A percentile compares a stretch with the other conserved stretches of the same genome.
phyloP scores from a whole-genome alignment of 1,140 invertebrate genomes.

The Hyposmocoma kahamanoa region DNA sequence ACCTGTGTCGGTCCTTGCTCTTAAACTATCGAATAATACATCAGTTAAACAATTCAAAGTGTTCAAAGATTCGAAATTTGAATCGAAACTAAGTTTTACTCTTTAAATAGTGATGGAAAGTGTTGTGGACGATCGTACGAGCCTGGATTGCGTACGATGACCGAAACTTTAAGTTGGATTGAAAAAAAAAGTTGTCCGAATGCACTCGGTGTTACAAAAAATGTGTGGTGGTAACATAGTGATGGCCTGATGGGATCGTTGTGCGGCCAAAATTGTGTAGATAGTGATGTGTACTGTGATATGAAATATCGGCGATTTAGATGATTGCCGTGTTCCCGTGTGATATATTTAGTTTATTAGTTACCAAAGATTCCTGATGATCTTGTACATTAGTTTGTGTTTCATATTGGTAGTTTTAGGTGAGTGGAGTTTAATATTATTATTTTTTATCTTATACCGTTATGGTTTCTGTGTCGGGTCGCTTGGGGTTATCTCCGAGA shows the following conservation, averaged over 20 bases:
- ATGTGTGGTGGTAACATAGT: conserved; percentile 54
- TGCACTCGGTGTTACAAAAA: conserved; percentile 57
- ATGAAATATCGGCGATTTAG: conserved; percentile 61
- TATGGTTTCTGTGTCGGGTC: too few relatives aligned
- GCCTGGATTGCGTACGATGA: conserved; percentile 45
- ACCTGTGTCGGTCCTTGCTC: conserved; percentile 31
- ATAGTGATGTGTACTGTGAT: conserved; percentile 69
- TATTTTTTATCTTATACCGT: background rate
- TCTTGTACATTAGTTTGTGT: conserved; percentile 72
- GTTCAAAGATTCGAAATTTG: conserved; percentile 32
- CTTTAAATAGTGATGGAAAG: conserved; percentile 40
- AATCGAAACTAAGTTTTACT: conserved; percentile 18
- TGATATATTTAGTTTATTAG: conserved; percentile 70
- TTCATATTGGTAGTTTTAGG: conserved; percentile 72
- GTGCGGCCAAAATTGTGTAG: conserved; percentile 57
- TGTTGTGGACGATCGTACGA: conserved; percentile 16
- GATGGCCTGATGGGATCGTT: conserved; percentile 67
- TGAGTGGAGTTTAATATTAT: conserved; percentile 27
- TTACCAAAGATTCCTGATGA: conserved; percentile 72
- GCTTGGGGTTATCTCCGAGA: too few relatives aligned
- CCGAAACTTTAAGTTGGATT: conserved; percentile 49
- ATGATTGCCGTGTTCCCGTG: conserved; percentile 61
- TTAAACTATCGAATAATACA: conserved; percentile 56
- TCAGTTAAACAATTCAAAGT: conserved; percentile 56
- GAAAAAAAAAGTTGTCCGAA: conserved; percentile 63